Percentiles rank a stretch among this genome's conserved stretches.
phyloP scores from a whole-genome alignment of 1,140 invertebrate genomes.

The Drosophila chauvacae region DNA sequence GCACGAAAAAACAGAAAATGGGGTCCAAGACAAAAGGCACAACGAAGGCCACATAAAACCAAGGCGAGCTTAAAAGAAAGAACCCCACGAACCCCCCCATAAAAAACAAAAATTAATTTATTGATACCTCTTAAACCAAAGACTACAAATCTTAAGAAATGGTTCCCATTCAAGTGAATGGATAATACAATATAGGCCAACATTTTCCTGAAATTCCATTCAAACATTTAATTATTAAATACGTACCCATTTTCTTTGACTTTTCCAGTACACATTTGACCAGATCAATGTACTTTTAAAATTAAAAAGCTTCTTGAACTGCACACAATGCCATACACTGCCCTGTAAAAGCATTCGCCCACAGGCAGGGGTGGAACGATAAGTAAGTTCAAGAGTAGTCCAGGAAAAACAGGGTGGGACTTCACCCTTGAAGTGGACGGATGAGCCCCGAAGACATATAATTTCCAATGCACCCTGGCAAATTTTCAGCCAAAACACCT shows the following conservation, averaged over 20 bases:
- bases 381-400: neutral
- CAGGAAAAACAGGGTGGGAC: neutral
- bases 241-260: no score
- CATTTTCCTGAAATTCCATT: neutral
- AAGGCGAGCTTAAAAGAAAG: slow-evolving; percentile 19
- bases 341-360: neutral
- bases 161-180: neutral
- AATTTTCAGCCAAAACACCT: slow-evolving; percentile 43
- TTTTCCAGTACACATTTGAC: neutral
- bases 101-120: slow-evolving; percentile 7
- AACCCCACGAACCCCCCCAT: neutral
- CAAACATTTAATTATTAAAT: neutral
- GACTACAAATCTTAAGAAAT: neutral
- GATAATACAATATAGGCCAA: neutral
- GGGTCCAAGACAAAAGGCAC: slow-evolving; percentile 53
- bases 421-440: slow-evolving; percentile 16
- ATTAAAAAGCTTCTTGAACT: no score
- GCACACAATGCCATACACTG: neutral
- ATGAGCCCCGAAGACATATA: slow-evolving; percentile 45
- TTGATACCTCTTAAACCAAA: slow-evolving; percentile 25
- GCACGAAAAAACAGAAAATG: slow-evolving; percentile 12
- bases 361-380: neutral
- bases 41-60: slow-evolving; percentile 71
- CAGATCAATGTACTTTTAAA: neutral
- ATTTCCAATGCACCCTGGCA: slow-evolving; percentile 56